Evolutionary conservation across 2,113 vertebrate genomes (phyloP), one percentile per base, ranked within the genome.

Genomic region (Corydoras maculifer): DNA sequence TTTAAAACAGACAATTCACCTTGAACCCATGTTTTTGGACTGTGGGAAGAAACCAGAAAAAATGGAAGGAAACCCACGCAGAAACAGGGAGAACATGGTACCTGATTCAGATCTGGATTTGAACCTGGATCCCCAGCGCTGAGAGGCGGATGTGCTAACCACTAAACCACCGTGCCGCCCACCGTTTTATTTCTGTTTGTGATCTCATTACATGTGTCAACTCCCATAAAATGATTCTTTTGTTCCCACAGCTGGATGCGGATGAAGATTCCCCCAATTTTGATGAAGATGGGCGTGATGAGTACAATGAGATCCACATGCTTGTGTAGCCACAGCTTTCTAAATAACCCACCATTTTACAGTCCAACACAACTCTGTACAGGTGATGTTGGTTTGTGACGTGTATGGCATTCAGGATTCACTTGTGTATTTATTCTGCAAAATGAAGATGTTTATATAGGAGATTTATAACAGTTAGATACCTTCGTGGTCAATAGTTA

Each of bases 271-370:
- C 92, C 25, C 97, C 96, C 0, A 98, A 98, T 88, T 98, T 99
- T 0, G 93, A 96, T 0, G 97, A 99, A 79, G 95, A 99, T 0
- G 96, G 97, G 43, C 91, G 87, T 65, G 97, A 99, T 0, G 96
- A 98, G 78, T 98, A 98, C 88, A 96, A 98, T 0, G 97, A 99
- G 84, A 91, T 99, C 78, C 96, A 98, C 85, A 98, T 99, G 97
- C 94, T 96, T 0, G 95, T 98, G 64, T 99, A 81, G 77, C 69
- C 48, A 53, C 3, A 14, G 58, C 48, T 69, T 8, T 30, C 35
- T 67, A 18, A 65, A 43, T 32, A n/a, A 14, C 51, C 51, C 3
- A 8, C 51, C 51, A 53, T 14, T 53, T 53, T 14, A 53, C 51
- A 12, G 13, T 14, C 9, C 51, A 14, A 53, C 51, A 53, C 3